Evolutionary conservation across 2,888 invertebrate species (phyloP).

Genomic region (Cremastinae sp.): DNA sequence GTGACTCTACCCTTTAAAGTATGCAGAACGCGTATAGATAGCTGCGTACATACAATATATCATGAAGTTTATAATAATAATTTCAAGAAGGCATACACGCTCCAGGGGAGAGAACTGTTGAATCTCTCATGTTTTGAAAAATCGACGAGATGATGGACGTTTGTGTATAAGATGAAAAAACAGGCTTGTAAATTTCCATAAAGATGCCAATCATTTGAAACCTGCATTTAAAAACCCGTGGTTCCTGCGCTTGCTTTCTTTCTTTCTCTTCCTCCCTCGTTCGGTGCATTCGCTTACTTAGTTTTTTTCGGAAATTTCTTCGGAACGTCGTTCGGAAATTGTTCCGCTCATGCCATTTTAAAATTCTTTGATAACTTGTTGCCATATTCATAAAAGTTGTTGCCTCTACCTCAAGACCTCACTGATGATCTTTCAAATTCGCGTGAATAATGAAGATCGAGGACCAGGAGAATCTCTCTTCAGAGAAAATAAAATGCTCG

Average conservation of each 20-base stretch:
- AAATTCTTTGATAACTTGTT: conserved; percentile 39
- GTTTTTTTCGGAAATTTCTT: no score
- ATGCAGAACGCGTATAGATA: conserved; percentile 38
- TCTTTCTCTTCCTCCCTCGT: conserved; percentile 14
- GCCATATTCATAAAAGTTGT: no score
- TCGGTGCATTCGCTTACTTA: neutral
- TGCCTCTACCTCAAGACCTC: no score
- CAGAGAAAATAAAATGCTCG: conserved; percentile 34
- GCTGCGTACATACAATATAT: conserved; percentile 29
- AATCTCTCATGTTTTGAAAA: conserved; percentile 38
- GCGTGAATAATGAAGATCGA: conserved; percentile 30
- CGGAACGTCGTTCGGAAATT: no score
- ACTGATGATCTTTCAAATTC: conserved; percentile 19
- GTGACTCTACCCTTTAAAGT: conserved; percentile 32
- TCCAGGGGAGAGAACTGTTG: conserved; percentile 22
- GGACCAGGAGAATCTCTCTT: conserved; percentile 11
- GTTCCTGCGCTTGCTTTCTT: conserved; percentile 2
- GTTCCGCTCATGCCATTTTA: no score
- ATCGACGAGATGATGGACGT: no score
- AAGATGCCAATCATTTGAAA: no score
- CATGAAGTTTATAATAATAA: conserved; percentile 45
- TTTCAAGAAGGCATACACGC: conserved; percentile 32
- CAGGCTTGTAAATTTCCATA: no score
- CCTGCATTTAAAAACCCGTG: no score
- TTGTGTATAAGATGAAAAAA: no score